A percentile compares a stretch with the other conserved stretches of the same genome.
Evolutionary conservation across 2,113 vertebrate genomes (phyloP).

Genomic region (Rhynchomys soricoides): DNA sequence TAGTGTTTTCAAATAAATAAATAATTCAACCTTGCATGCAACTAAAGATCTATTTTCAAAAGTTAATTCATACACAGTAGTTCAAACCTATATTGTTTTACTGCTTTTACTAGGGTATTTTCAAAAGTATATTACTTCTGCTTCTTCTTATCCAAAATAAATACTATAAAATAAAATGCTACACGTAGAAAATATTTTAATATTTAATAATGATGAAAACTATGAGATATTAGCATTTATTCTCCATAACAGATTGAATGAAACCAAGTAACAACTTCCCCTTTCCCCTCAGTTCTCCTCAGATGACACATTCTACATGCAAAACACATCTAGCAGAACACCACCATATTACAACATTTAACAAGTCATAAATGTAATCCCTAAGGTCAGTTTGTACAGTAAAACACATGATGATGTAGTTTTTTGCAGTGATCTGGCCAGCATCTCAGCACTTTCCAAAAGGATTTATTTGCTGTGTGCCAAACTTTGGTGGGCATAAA

Average conservation of each 20-base stretch:
- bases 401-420: conserved; percentile 20
- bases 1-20: conserved; percentile 38
- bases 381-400: conserved; percentile 33
- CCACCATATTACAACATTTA: background rate
- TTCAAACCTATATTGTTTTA: background rate
- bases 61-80: conserved; percentile 2
- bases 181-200: conserved; percentile 21
- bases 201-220: conserved; percentile 43
- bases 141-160: conserved; percentile 34
- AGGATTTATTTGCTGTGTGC: conserved; percentile 6
- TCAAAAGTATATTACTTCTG: conserved; percentile 5
- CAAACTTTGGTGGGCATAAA: conserved; percentile 30
- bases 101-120: conserved; percentile 25
- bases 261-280: conserved; percentile 5
- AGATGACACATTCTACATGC: conserved; percentile 2
- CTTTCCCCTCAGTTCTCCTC: conserved; percentile 7
- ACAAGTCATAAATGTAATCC: conserved; percentile 40
- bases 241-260: conserved; percentile 22
- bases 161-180: background rate
- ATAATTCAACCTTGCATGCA: background rate
- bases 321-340: conserved; percentile 58
- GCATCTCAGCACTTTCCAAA: conserved; percentile 4
- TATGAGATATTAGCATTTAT: background rate
- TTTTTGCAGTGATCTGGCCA: conserved; percentile 41
- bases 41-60: conserved; percentile 12